These are phyloP conservation scores for Acleris emargana DNA, from an alignment of 2,888 invertebrate genomes.

Conservation along the genomic window DNA sequence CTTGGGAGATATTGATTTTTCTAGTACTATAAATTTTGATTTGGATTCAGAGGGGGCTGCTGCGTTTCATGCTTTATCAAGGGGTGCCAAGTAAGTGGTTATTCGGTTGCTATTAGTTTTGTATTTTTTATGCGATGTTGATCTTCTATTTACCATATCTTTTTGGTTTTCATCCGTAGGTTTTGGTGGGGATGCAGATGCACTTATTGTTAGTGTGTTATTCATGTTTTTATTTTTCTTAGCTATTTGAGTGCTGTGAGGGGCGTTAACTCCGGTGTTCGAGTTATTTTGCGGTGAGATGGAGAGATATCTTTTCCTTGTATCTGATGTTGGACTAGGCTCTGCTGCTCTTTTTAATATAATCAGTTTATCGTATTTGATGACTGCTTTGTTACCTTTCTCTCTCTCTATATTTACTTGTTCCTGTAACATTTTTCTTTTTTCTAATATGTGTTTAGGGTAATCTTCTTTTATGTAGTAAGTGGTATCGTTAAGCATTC, in stretches of 20 bases:
- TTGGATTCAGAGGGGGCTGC: too few species aligned
- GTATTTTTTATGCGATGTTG: too few species aligned
- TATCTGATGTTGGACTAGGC: background rate
- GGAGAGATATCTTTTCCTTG: conserved; percentile 9
- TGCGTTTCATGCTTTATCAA: too few species aligned
- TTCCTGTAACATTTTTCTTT: conserved; percentile 12
- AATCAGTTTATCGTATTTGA: conserved; percentile 14
- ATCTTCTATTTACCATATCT: too few species aligned
- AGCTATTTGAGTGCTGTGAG: background rate
- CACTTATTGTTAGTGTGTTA: too few species aligned
- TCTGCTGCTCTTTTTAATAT: background rate
- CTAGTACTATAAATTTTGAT: too few species aligned
- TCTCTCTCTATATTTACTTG: conserved; percentile 10
- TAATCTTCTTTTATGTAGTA: conserved; percentile 23
- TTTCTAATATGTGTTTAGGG: too few species aligned
- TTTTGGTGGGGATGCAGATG: too few species aligned
- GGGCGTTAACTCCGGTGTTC: background rate
- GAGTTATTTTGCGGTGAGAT: background rate
- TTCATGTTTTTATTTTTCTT: conserved; percentile 18
- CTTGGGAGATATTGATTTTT: too few species aligned
- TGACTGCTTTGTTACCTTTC: background rate
- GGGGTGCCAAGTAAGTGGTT: too few species aligned
- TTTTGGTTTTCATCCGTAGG: too few species aligned
- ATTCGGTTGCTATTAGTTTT: too few species aligned
- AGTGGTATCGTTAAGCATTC: background rate